Evolutionary conservation across 2,888 invertebrate species (phyloP), one percentile per base, ranked within the genome.

Genomic region (Holacanthella duospinosa): DNA sequence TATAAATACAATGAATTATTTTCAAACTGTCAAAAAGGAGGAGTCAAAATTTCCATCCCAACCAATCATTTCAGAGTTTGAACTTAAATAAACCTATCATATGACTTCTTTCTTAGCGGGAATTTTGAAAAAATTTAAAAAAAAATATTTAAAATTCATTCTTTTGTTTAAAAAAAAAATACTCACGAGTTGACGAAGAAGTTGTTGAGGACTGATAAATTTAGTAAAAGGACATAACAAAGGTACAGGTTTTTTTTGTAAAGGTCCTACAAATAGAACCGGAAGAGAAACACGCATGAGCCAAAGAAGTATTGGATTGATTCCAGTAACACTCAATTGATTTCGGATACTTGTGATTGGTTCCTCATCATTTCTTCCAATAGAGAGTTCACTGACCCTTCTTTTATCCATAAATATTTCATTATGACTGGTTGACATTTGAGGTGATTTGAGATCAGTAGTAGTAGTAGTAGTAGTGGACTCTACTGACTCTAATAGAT

Each of bases 281-380:
- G 86, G 85, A 72, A 86, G 79, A 2, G 84, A 82, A 63, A 83
- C 83, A 0, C 86, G 83, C 68, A 88, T 76, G 59, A 87, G 79
- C 87, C 88, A 87, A 19, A 86, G 86, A 68, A 83, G 82, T 59
- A 86, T 85, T 29, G 83, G 69, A 43, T 68, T 63, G 12, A 71
- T 63, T 26, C 16, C 54, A 53, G 6, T 24, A 4, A 26, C 28
- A 16, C 26, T 29, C 4, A 48, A 4, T 48, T 21, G 43, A 12
- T 48, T 59, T 27, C 27, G 24, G n/a, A 48, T 21, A 16, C 16
- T 9, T 21, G 6, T 9, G 4, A 16, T 21, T 16, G 4, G n/a
- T 48, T 48, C 48, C 16, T 36, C 36, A n/a, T n/a, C n/a, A n/a
- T n/a, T n/a, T n/a, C n/a, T n/a, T n/a, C n/a, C n/a, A n/a, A n/a